Percentiles rank a stretch among this genome's conserved stretches.
phyloP scores from a whole-genome alignment of 2,797 vertebrate species.

The Limosa lapponica region DNA sequence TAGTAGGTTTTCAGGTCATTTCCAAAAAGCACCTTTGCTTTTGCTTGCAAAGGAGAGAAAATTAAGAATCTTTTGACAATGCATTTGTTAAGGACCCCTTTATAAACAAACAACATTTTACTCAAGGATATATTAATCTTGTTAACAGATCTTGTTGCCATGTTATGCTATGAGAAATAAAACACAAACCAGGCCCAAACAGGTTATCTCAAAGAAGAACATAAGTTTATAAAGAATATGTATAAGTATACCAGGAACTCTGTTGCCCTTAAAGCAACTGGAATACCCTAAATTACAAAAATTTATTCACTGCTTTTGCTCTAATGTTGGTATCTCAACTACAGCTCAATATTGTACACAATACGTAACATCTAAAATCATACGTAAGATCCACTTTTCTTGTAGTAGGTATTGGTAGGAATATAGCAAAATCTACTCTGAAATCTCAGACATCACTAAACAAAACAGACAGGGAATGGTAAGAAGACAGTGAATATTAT shows the following conservation, averaged over 20 bases:
- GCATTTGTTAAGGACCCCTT: conserved; percentile 5
- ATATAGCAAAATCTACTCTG: neutral
- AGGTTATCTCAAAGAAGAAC: neutral
- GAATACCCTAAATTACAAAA: neutral
- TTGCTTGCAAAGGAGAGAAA: conserved; percentile 20
- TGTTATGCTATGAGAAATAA: neutral
- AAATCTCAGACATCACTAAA: neutral
- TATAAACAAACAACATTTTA: neutral
- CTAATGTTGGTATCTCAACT: neutral
- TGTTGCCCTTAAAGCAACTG: neutral
- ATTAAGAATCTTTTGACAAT: neutral
- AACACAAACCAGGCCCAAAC: neutral
- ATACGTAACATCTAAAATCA: neutral
- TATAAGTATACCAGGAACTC: neutral
- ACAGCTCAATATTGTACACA: neutral
- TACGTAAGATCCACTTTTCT: neutral
- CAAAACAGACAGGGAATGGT: neutral
- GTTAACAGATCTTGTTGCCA: neutral
- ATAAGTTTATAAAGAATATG: neutral
- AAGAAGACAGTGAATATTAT: neutral
- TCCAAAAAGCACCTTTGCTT: neutral
- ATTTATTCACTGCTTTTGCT: neutral
- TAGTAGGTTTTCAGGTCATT: neutral
- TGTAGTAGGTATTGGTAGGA: neutral
- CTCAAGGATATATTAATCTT: neutral